Evolutionary conservation across 2,113 vertebrate species (phyloP).

Genomic region (Ammodytes marinus): DNA sequence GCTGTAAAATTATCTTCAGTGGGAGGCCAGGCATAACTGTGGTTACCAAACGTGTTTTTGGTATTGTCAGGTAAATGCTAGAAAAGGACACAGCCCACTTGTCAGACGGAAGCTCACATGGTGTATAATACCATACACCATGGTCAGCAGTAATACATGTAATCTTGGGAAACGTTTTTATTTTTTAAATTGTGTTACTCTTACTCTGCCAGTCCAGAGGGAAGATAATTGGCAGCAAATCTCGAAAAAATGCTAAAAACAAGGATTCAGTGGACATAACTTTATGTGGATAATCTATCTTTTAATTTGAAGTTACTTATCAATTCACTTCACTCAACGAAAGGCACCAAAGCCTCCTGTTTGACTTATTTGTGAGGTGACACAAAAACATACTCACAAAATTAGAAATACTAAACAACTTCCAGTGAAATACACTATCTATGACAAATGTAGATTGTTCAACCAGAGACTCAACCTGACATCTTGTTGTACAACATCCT

Average conservation of each 20-base stretch:
- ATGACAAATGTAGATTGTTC: background rate
- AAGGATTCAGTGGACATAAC: conserved; percentile 38
- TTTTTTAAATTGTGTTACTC: background rate
- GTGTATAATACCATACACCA: conserved; percentile 2
- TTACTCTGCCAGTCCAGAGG: conserved; percentile 49
- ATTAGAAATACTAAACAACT: background rate
- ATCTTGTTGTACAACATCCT: background rate
- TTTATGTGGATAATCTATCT: background rate
- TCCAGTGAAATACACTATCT: background rate
- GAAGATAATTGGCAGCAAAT: conserved; percentile 10
- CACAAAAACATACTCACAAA: background rate
- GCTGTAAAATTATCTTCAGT: conserved; percentile 54
- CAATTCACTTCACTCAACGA: background rate
- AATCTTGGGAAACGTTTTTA: background rate
- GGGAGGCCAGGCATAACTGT: conserved; percentile 32
- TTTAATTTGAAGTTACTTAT: background rate
- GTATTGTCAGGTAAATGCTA: conserved; percentile 50
- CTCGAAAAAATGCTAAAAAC: conserved; percentile 34
- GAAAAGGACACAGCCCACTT: conserved; percentile 19
- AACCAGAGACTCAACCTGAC: background rate
- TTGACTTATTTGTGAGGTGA: background rate
- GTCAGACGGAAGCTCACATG: background rate
- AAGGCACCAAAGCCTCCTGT: background rate
- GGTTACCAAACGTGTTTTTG: conserved; percentile 57
- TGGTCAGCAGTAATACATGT: background rate